Base-by-base conservation (phyloP, 2,797 vertebrate genomes). In the Sebastes paucispinis region DNA sequence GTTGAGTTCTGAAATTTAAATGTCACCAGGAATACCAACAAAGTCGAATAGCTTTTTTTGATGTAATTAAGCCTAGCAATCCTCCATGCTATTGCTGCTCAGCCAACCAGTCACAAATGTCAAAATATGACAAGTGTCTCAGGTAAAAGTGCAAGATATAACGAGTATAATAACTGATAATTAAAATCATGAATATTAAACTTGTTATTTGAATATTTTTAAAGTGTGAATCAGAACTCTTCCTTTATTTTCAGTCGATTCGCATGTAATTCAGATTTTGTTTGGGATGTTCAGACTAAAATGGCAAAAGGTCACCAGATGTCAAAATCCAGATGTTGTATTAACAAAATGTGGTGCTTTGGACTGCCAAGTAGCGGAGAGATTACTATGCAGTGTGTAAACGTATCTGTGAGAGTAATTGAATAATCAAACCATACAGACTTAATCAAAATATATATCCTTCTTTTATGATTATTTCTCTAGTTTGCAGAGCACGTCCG, bases 251-350 rank as follows among this genome's bases (percentile, higher is more conserved):
- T 10, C 0, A 29, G 5, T 47, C 29, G 10, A 50, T 5, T 27
- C 2, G 18, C 34, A 25, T 22, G 14, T 59, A 25, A 69, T 32
- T 67, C 6, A 13, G 14, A 47, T 47, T 62, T 70, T 34, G 2
- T 39, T 68, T 34, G 3, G 14, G 25, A 71, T 66, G 57, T 76
- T 59, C 47, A 67, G 29, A 50, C 8, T n/a, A 3, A 25, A 16
- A 8, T 29, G 34, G 69, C 69, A 39, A 72, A 68, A 82, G 29
- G 55, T 73, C 52, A 73, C 59, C 63, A 83, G 59, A 73, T 47
- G 65, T 79, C 31, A 43, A 6, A 69, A 24, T 3, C 18, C 69
- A 79, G 34, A 75, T 81, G 77, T 20, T 20, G 27, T 47, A 39
- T 24, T 16, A 31, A 36, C 22, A 32, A 25, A 62, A 59, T n/a